Base-by-base conservation (phyloP, 2,113 vertebrate species). In the Nicator chloris region DNA sequence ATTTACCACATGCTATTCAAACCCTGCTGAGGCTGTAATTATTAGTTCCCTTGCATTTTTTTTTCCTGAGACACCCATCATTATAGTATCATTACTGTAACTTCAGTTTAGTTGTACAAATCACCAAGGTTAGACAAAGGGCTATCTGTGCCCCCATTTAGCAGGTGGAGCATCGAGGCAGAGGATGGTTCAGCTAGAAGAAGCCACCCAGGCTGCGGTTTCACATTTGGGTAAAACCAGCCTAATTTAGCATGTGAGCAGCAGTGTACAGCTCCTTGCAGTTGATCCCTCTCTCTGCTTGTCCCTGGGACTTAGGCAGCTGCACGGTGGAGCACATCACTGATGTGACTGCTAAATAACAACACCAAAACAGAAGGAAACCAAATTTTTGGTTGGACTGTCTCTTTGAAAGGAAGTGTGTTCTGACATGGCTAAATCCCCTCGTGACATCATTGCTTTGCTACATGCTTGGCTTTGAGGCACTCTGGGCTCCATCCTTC, bases 1-100 rank as follows among this genome's bases (percentile, higher is more conserved):
- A 44, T 77, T 88, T 92, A 68, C 76, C 51, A 15, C 64, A 13
- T 73, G 64, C 91, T 86, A 9, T 88, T 93, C 68, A 78, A 81
- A 59, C 30, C 30, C 45, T 63, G 44, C 63, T 70, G 71, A 77
- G 82, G 66, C 45, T 0, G 0, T 50, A 64, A 93, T 82, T 90
- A 79, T 85, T 95, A 1, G 65, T 87, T 93, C 86, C 60, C 56
- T 92, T 0, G 0, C 4, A 0, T 13, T 47, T 51, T 45, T 33
- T 81, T 73, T 44, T 6, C 27, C 33, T 44, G 47, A 57, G 59
- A 54, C 33, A 64, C 5, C 19, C 51, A 44, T 81, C 68, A 73
- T 84, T 91, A 37, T 16, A 53, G 33, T 64, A 35, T 59, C 42
- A 66, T 56, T 73, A 24, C 49, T 40, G 81, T 76, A 93, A 56